These are phyloP conservation scores for Agrotis clavis DNA, from an alignment of 2,888 invertebrate species.

Conservation along the genomic window DNA sequence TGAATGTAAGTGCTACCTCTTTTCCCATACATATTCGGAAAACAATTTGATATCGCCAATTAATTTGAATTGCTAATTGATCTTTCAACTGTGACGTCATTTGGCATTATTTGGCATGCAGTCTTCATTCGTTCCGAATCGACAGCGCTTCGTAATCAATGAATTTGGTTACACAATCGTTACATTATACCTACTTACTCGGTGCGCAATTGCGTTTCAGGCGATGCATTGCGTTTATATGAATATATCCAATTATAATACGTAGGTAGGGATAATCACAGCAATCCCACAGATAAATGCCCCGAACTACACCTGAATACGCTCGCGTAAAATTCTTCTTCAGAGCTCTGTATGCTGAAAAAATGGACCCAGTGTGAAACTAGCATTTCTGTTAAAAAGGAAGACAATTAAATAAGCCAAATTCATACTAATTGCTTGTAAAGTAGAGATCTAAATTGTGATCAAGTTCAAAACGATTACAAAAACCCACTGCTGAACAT, in stretches of 20 bases:
- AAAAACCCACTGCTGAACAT: too few species aligned
- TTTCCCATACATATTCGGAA: neutral
- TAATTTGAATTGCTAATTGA: slow-evolving; percentile 56
- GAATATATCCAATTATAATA: neutral
- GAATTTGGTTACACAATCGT: slow-evolving; percentile 57
- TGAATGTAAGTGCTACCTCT: neutral
- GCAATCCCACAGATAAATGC: neutral
- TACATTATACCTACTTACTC: slow-evolving; percentile 19
- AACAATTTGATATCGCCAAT: slow-evolving; percentile 32
- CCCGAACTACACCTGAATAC: neutral
- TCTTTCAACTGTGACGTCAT: slow-evolving; percentile 60
- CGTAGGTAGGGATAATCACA: neutral
- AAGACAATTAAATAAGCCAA: too few species aligned
- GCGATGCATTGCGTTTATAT: slow-evolving; percentile 4
- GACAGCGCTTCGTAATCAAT: slow-evolving; percentile 56
- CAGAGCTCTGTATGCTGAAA: too few species aligned
- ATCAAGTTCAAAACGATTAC: too few species aligned
- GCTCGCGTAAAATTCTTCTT: too few species aligned
- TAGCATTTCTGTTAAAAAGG: too few species aligned
- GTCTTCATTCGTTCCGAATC: slow-evolving; percentile 55
- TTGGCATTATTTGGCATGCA: slow-evolving; percentile 55
- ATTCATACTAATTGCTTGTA: too few species aligned
- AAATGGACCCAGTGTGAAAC: too few species aligned
- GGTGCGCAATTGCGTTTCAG: slow-evolving; percentile 22
- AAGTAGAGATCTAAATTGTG: too few species aligned